phyloP scores from a whole-genome alignment of 2,888 invertebrate species.

The Tetramorium bicarinatum region DNA sequence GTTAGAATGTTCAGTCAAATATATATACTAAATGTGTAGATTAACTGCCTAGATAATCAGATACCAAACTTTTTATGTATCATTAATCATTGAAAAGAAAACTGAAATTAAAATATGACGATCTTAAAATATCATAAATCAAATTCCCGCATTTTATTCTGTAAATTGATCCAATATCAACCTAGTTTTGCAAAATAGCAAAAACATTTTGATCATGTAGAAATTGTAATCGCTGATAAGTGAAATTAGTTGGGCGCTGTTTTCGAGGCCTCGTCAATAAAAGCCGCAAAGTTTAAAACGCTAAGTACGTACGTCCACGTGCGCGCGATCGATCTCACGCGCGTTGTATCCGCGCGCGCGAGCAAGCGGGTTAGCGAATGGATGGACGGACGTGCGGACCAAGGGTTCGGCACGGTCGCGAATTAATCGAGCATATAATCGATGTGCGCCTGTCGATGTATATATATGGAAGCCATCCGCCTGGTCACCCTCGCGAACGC shows the following conservation, averaged over 20 bases:
- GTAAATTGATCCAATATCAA: neutral
- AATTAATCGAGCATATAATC: conserved; percentile 86
- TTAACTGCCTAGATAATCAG: neutral
- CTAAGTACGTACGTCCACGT: conserved; percentile 59
- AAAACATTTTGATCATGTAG: neutral
- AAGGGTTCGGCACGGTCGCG: conserved; percentile 81
- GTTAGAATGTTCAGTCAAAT: neutral
- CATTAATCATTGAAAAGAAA: neutral
- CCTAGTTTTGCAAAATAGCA: neutral
- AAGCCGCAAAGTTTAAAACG: conserved; percentile 43
- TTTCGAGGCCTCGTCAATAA: neutral
- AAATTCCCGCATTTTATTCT: neutral
- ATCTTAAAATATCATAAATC: neutral
- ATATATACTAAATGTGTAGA: neutral
- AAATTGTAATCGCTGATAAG: neutral
- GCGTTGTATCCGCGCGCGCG: conserved; percentile 1
- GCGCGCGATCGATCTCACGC: conserved; percentile 65
- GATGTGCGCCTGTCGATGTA: conserved; percentile 83
- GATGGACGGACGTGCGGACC: conserved; percentile 73
- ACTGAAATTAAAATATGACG: neutral
- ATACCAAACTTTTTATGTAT: neutral
- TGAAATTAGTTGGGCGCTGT: neutral
- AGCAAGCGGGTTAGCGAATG: conserved; percentile 59
- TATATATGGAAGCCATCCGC: conserved; percentile 75
- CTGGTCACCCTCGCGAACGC: conserved; percentile 80